Base-by-base conservation (phyloP, 1,140 invertebrate species). In the Neotoxoptera formosana region DNA sequence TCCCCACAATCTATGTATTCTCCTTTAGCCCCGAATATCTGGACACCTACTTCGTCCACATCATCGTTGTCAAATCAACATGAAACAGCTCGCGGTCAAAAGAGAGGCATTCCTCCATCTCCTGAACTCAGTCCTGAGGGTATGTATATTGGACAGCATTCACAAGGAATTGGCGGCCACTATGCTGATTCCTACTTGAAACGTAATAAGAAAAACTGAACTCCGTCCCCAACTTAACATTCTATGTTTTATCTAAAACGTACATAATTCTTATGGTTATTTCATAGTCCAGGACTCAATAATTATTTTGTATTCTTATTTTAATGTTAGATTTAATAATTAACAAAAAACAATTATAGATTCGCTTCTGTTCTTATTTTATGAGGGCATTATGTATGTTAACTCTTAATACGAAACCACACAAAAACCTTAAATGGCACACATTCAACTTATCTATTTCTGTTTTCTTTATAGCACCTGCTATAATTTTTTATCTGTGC, bases 161-260 rank as follows among this genome's bases (percentile, higher is more conserved):
- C 96, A 30, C 96, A 96, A 94, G 96, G 96, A 4, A 94, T 96
- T 11, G 96, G 96, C 9, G 96, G 96, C 41, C 96, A 96, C 94
- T 96, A 96, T 94, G 95, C 96, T 20, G 96, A 96, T 94, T 96
- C 96, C 0, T 96, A 96, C 94, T 95, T 95, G 93, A 95, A 95
- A 94, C 95, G 95, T 94, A 95, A 96, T 94, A 95, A 95, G 94
- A 95, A 95, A 93, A 95, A 95, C 88, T 95, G 94, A 94, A 86
- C 41, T 36, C 41, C 25, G 23, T 25, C 3, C 9, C 7, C 30
- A 14, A 51, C 36, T 92, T 34, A 45, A 23, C 87, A 30, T 45
- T 90, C 23, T 81, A 48, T 93, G 47, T 51, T 81, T 56, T 84
- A 25, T 25, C 36, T 60, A 90, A 60, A 56, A 56, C 34, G 53